Evolutionary conservation across 2,888 invertebrate species (phyloP).

Genomic region (Andrena praecox): DNA sequence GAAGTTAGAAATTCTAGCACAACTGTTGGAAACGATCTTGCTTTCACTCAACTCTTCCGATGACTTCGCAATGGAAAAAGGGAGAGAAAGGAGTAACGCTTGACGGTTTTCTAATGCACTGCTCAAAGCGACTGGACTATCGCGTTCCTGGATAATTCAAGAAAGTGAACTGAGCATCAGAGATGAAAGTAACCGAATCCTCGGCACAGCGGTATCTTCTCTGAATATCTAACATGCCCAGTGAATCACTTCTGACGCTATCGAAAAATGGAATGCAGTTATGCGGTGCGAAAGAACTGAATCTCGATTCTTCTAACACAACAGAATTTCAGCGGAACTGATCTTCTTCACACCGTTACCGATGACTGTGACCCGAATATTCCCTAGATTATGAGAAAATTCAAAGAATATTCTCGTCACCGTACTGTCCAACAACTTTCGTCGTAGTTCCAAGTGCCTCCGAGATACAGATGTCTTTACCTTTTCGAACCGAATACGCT

Average conservation of each 20-base stretch:
- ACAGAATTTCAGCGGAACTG: no score
- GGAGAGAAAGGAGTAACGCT: conserved; percentile 25
- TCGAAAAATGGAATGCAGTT: no score
- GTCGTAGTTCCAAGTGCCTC: not conserved
- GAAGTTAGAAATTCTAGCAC: conserved; percentile 29
- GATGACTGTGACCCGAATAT: not conserved
- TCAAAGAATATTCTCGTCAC: not conserved
- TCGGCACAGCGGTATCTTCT: not conserved
- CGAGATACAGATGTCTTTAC: not conserved
- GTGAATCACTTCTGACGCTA: not conserved
- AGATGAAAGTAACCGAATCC: not conserved
- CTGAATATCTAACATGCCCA: no score
- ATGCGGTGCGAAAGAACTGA: not conserved
- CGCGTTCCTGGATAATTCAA: not conserved
- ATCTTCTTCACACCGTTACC: not conserved
- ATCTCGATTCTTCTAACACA: not conserved
- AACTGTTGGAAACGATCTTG: conserved; percentile 17
- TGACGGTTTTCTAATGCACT: conserved; percentile 11
- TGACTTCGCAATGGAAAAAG: conserved; percentile 6
- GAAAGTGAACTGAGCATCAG: not conserved
- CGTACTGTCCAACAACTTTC: not conserved
- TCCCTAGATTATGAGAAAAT: not conserved
- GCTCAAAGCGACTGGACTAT: not conserved
- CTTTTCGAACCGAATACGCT: not conserved
- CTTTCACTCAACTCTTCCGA: conserved; percentile 34